Conservation (phyloP, 2,888 invertebrate species). For the Acanthopleura granulata region DNA sequence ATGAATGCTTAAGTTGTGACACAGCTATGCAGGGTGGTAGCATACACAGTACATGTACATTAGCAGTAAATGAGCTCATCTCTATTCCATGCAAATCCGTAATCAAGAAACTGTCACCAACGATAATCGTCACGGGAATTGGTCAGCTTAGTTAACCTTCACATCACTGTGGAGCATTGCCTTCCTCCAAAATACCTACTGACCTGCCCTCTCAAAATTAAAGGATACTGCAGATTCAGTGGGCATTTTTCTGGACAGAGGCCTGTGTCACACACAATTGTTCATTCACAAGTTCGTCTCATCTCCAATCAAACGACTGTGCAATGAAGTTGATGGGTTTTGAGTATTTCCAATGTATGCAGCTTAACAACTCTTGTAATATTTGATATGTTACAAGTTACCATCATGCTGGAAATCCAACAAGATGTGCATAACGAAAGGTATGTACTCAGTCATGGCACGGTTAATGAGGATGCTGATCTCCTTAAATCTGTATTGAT, state of each 20-base stretch:
- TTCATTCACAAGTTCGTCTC: background rate
- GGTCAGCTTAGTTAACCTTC: background rate
- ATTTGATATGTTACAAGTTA: too few relatives aligned
- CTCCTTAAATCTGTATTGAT: too few relatives aligned
- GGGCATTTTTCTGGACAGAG: background rate
- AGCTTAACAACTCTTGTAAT: too few relatives aligned
- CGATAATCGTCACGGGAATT: slow-evolving; percentile 3
- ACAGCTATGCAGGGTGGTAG: background rate
- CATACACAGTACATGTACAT: background rate
- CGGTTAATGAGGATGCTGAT: too few relatives aligned
- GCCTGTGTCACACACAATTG: background rate
- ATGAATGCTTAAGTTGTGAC: slow-evolving; percentile 7
- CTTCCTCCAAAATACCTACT: too few relatives aligned
- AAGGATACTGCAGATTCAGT: background rate
- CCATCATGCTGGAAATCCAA: too few relatives aligned
- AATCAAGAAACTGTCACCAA: slow-evolving; percentile 5
- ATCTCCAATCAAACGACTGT: too few relatives aligned
- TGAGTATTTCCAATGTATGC: too few relatives aligned
- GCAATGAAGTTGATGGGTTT: too few relatives aligned
- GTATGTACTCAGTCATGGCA: too few relatives aligned
- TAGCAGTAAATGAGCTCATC: background rate
- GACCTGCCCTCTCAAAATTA: too few relatives aligned
- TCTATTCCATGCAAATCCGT: slow-evolving; percentile 7
- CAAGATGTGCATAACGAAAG: too few relatives aligned
- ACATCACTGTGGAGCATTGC: background rate